Evolutionary conservation across 1,140 invertebrate genomes (phyloP), one percentile per base, ranked within the genome.

Genomic region (Drosophila malerkotliana): DNA sequence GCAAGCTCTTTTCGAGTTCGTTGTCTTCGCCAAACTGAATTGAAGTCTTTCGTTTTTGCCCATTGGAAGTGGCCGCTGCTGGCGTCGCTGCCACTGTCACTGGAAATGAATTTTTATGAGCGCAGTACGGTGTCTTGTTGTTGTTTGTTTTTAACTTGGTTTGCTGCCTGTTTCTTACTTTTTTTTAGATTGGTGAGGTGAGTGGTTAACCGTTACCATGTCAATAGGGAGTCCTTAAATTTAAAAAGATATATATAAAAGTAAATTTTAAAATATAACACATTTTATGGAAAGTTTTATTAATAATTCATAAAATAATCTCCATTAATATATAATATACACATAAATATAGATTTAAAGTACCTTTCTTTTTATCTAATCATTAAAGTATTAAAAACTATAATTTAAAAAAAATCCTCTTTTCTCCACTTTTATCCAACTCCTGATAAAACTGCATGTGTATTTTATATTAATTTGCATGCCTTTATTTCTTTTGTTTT

Each of bases 1-100:
- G 60, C 73, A 58, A 84, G 83, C 75, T 80, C 90, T 90, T 79
- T 74, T 78, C 90, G 83, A 74, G 90, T 91, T 91, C 90, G 90
- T 91, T 91, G 90, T 91, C 90, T 91, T 89, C 72, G 80, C 77
- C 87, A 77, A 89, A 91, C 90, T 91, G 74, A 91, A 89, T 80
- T 91, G 78, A 91, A 91, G 90, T 91, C 90, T 91, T 91, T 91
- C 90, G 90, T 88, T 90, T 83, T 85, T 79, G 88, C 80, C 82
- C 72, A 85, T 66, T 85, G 84, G 84, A 88, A 88, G 84, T 74
- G 77, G 62, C 66, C 57, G 73, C 60, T 66, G 74, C 48, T 41
- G 62, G 45, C 44, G 47, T 45, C 48, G 32, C 48, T 67, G 58
- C 56, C 52, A 53, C 45, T 61, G 60, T 48, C 63, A 44, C 75